phyloP scores from a whole-genome alignment of 2,113 vertebrate species.

The Origma solitaria region DNA sequence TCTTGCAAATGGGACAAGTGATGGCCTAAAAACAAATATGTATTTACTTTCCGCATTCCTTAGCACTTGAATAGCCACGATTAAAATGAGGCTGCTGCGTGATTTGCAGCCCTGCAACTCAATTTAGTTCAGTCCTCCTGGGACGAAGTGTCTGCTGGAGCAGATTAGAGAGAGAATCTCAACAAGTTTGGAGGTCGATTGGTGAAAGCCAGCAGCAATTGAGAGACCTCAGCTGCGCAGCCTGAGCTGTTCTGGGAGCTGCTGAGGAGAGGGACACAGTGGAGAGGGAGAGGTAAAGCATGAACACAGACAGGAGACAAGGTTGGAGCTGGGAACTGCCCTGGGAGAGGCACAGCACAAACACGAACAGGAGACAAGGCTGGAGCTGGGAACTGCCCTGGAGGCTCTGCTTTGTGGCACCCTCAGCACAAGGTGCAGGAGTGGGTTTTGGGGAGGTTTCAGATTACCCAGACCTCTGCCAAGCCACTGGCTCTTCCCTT shows the following conservation, averaged over 20 bases:
- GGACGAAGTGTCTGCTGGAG: conserved; percentile 11
- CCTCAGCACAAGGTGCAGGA: background rate
- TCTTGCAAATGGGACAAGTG: background rate
- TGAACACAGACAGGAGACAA: background rate
- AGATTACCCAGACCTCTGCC: background rate
- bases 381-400: background rate
- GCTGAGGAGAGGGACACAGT: background rate
- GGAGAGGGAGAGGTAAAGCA: background rate
- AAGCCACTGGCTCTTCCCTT: background rate
- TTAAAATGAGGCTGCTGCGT: conserved; percentile 22
- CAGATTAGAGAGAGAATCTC: background rate
- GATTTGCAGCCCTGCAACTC: conserved; percentile 36
- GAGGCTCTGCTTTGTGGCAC: background rate
- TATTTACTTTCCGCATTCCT: conserved; percentile 45
- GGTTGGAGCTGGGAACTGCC: background rate
- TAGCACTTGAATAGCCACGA: conserved; percentile 9
- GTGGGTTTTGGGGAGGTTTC: background rate
- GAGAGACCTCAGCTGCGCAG: background rate
- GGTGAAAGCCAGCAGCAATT: background rate
- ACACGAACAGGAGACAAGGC: background rate
- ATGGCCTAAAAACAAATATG: conserved; percentile 16
- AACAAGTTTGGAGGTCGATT: background rate
- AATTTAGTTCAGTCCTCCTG: background rate
- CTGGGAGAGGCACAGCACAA: background rate
- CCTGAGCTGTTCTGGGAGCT: background rate